These are phyloP conservation scores for Chromobotia macracanthus DNA, from an alignment of 2,797 vertebrate genomes.

Conservation along the genomic window DNA sequence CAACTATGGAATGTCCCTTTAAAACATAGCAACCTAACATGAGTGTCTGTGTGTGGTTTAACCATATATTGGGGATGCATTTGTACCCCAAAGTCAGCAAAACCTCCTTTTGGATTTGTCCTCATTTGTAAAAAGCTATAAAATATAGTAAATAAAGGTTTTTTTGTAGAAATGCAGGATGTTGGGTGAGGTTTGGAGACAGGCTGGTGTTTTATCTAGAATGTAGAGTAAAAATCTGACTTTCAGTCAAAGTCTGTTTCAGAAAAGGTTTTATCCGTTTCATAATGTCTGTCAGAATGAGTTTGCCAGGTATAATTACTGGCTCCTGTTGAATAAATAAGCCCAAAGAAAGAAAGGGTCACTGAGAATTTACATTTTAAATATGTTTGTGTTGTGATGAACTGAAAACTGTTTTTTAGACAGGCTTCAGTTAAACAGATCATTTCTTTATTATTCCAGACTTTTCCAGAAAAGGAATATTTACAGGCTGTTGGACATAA, in stretches of 20 bases:
- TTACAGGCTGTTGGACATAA: neutral
- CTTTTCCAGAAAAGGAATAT: neutral
- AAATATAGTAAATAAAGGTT: too few species aligned
- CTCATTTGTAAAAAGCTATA: too few species aligned
- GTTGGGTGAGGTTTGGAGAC: conserved; percentile 19
- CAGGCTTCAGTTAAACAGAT: neutral
- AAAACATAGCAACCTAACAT: too few species aligned
- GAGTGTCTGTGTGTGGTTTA: too few species aligned
- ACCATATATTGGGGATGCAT: too few species aligned
- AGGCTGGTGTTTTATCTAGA: conserved; percentile 28
- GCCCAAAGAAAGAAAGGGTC: neutral
- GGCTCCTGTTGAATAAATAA: conserved; percentile 5
- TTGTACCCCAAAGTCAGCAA: too few species aligned
- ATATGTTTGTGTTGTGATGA: conserved; percentile 4
- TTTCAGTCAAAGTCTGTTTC: conserved; percentile 1
- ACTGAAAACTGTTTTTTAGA: neutral
- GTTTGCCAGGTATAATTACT: neutral
- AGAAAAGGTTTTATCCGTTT: neutral
- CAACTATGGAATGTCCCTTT: too few species aligned
- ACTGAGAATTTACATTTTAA: neutral
- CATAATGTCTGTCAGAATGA: neutral
- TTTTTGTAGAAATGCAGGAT: too few species aligned
- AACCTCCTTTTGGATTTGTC: too few species aligned
- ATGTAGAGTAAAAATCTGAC: neutral
- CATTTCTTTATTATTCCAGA: neutral